A percentile compares a stretch with the other conserved stretches of the same genome.
These are phyloP conservation scores for Myotis daubentonii DNA, from an alignment of 2,797 vertebrate species.

Conservation along the genomic window DNA sequence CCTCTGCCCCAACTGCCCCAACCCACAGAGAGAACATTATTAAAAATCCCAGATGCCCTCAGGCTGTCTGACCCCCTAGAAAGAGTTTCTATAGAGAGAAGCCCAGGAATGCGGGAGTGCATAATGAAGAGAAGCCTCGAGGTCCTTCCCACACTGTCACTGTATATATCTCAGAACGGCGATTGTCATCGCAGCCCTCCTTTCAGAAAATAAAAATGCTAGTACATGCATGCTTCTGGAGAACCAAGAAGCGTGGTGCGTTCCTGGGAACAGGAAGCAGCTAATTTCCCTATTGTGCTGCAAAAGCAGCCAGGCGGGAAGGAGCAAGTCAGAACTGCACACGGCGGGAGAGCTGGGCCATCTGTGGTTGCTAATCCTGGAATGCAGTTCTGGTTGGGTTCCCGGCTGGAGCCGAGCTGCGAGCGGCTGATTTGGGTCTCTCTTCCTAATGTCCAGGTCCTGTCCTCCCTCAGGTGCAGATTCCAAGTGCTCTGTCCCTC, in stretches of 20 bases:
- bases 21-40: slow-evolving; percentile 18
- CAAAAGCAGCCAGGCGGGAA: not conserved
- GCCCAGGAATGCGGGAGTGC: not conserved
- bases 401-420: not conserved
- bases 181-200: not conserved
- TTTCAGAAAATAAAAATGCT: slow-evolving; percentile 14
- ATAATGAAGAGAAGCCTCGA: slow-evolving; percentile 17
- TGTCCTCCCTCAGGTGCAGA: not conserved
- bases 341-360: rapidly evolving
- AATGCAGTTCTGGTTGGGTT: not conserved
- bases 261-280: not conserved
- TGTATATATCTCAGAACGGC: rapidly evolving
- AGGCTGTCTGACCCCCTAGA: not conserved
- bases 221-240: not conserved
- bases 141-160: not conserved
- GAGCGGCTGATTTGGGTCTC: not conserved
- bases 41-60: slow-evolving; percentile 41
- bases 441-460: not conserved
- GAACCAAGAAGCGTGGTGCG: not conserved
- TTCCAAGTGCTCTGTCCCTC: not conserved
- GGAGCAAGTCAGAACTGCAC: not conserved
- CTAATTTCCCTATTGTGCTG: not conserved
- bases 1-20: not conserved
- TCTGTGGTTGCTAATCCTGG: not conserved
- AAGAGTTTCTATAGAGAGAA: not conserved